Percentiles rank a stretch among this genome's conserved stretches.
Conservation (phyloP, 1,140 invertebrate genomes). For the Procambarus virginalis region DNA sequence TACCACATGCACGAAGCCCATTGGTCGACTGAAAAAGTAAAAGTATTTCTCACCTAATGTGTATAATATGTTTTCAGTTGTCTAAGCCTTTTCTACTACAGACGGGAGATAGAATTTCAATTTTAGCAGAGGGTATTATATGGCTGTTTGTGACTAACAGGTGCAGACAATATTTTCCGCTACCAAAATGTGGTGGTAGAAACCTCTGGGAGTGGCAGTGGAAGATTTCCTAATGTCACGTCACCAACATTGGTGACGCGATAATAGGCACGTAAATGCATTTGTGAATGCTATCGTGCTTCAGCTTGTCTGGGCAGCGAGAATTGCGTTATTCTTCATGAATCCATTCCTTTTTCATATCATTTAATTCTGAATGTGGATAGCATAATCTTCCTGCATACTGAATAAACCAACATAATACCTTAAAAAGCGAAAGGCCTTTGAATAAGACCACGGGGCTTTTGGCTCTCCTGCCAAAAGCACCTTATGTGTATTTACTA, state of each 20-base stretch:
- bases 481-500: too few species aligned
- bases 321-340: not conserved
- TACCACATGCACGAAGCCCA: slow-evolving; percentile 14
- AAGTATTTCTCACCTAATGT: slow-evolving; percentile 13
- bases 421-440: too few species aligned
- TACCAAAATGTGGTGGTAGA: too few species aligned
- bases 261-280: not conserved
- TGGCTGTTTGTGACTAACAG: not conserved
- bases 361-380: not conserved
- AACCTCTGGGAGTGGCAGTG: not conserved
- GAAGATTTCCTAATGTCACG: not conserved
- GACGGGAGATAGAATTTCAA: not conserved
- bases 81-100: not conserved
- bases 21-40: slow-evolving; percentile 35
- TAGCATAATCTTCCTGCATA: too few species aligned
- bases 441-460: too few species aligned
- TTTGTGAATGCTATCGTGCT: not conserved
- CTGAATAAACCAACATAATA: too few species aligned
- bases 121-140: not conserved
- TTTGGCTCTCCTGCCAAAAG: too few species aligned
- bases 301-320: not conserved
- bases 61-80: not conserved
- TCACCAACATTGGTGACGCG: not conserved
- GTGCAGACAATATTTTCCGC: not conserved
- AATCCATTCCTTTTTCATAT: not conserved